Base-by-base conservation (phyloP, 2,797 vertebrate genomes). In the Cyprinella venusta region DNA sequence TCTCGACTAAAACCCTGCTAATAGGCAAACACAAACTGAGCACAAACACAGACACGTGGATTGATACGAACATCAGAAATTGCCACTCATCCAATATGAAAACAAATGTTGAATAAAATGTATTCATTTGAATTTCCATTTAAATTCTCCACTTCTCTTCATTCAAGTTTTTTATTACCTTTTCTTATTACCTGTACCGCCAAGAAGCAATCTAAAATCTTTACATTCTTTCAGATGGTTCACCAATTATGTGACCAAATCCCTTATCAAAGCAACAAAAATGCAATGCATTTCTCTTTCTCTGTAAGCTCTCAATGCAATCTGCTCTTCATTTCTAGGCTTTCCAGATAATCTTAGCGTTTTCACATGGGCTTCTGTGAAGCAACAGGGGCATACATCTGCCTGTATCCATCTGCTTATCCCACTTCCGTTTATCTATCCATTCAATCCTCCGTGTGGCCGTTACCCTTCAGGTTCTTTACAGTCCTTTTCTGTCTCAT, bases 381-480 rank as follows among this genome's bases (percentile, higher is more conserved):
- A 69, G 50, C 16, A 3, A 54, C 48, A 30, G 21, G 19, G 45
- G 45, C 16, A 68, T 68, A 79, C 40, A 68, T 79, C 64, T 79
- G 24, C 45, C 40, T 24, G 3, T 68, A 21, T 24, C 33, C 21
- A n/a, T 75, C 33, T 24, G 24, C 52, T 75, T 33, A 33, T 38
- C 50, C 6, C 21, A n/a, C 15, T 54, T 79, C 4, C 33, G 0
- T 59, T 76, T 76, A 38, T 79, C 21, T 21, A 33, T 68, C 33
- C 12, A 10, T 13, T 72, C 24, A 33, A 36, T 79, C 16, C 36
- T 67, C 16, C 15, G 18, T 54, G 78, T 80, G 50, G 50, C 16
- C 18, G 1, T 80, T 42, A 69, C 50, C 50, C 50, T 80, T 9
- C 45, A 70, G 65, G 65, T 59, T 42, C 52, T 26, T 18, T 2